Conservation (phyloP, 2,888 invertebrate species). For the Rutpela maculata region DNA sequence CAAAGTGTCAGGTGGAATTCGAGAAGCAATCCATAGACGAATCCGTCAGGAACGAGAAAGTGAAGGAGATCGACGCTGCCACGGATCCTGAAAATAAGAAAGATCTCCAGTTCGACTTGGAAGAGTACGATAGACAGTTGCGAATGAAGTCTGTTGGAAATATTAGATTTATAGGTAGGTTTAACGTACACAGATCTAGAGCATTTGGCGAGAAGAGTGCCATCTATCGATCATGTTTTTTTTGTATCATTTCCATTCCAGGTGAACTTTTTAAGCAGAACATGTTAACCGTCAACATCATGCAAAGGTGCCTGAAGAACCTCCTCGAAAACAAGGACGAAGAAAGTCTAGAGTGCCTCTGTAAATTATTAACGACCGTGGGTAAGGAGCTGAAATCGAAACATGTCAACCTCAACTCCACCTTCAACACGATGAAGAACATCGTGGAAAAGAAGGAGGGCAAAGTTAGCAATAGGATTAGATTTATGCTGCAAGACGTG, state of each 20-base stretch:
- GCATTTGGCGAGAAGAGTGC: neutral
- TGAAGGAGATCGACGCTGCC: constrained; percentile 77
- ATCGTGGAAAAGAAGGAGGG: constrained; percentile 81
- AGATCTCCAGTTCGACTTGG: constrained; percentile 81
- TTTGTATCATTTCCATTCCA: constrained; percentile 65
- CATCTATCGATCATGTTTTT: neutral
- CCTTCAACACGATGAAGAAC: constrained; percentile 82
- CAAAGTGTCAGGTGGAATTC: constrained; percentile 93
- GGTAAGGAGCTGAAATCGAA: constrained; percentile 87
- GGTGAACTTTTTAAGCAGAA: constrained; percentile 94
- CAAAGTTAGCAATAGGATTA: constrained; percentile 77
- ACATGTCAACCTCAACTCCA: constrained; percentile 75
- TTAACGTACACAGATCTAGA: constrained; percentile 57
- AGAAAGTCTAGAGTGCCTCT: constrained; percentile 94
- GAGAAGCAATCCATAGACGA: constrained; percentile 88
- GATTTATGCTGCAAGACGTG: constrained; percentile 81
- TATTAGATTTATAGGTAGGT: constrained; percentile 81
- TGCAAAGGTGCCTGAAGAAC: constrained; percentile 88
- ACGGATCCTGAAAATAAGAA: constrained; percentile 82
- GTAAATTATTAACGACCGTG: constrained; percentile 92
- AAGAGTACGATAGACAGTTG: constrained; percentile 86
- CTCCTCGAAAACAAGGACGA: constrained; percentile 87
- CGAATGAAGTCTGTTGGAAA: constrained; percentile 92
- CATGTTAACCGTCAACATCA: constrained; percentile 92
- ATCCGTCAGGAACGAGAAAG: constrained; percentile 74